A percentile compares a stretch with the other conserved stretches of the same genome.
phyloP scores from a whole-genome alignment of 1,140 invertebrate genomes.

The Tetraneura akinire region DNA sequence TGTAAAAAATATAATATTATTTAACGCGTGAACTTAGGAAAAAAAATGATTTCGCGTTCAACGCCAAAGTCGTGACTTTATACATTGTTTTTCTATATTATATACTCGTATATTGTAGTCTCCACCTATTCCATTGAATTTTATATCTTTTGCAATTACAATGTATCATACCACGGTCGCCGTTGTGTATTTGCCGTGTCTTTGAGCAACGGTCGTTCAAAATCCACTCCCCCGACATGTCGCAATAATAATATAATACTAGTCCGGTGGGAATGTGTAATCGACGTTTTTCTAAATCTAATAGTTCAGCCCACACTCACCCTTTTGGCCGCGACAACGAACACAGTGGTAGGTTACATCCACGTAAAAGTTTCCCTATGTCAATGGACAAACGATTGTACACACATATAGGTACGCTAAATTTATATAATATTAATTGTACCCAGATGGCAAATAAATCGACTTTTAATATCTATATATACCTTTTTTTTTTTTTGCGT shows the following conservation, averaged over 20 bases:
- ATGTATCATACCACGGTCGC: too few relatives aligned
- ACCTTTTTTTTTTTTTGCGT: too few relatives aligned
- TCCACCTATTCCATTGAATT: background rate
- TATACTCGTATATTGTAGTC: too few relatives aligned
- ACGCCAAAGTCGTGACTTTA: background rate
- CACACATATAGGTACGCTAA: too few relatives aligned
- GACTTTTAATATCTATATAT: too few relatives aligned
- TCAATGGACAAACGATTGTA: background rate
- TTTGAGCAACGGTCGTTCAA: constrained; percentile 8
- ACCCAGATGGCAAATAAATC: too few relatives aligned
- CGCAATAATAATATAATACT: too few relatives aligned
- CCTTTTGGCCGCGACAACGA: too few relatives aligned
- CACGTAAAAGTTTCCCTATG: background rate
- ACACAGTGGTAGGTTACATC: background rate
- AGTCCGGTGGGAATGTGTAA: background rate
- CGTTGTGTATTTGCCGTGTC: background rate
- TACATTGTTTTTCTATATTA: background rate
- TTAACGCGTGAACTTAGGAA: too few relatives aligned
- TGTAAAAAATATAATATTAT: background rate
- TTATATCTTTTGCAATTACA: background rate
- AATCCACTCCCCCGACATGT: background rate
- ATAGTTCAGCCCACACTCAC: background rate
- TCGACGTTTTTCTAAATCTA: constrained; percentile 7
- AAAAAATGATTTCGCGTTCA: too few relatives aligned
- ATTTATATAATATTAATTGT: too few relatives aligned